A percentile compares a stretch with the other conserved stretches of the same genome.
Conservation (phyloP, 35 echinoderm and acorn worm species). For the Diadema setosum region DNA sequence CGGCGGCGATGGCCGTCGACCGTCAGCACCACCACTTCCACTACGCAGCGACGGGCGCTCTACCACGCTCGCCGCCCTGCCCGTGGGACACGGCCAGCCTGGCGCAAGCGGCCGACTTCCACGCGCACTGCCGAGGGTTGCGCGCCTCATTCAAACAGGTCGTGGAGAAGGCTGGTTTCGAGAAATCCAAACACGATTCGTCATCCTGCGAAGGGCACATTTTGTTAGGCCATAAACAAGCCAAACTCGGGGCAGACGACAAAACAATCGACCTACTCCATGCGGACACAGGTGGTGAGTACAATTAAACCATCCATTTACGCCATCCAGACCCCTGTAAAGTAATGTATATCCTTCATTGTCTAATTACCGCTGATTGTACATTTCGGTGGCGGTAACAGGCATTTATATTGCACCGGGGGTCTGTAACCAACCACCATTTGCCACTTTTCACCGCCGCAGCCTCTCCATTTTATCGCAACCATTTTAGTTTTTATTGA, state of each 20-base stretch:
- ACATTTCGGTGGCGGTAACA: background rate
- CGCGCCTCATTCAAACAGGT: background rate
- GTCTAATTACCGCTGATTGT: constrained; percentile 4
- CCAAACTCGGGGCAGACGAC: background rate
- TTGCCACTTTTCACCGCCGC: background rate
- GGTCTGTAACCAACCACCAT: background rate
- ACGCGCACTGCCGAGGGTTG: background rate
- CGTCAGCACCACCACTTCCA: background rate
- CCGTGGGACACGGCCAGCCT: background rate
- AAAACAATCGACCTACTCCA: constrained; percentile 4
- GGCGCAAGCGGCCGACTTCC: background rate
- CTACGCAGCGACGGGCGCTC: background rate
- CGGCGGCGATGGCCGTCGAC: background rate
- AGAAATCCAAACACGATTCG: background rate
- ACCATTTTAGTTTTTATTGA: constrained; percentile 1
- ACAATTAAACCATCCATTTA: background rate
- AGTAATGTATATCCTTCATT: background rate
- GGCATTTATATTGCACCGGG: background rate
- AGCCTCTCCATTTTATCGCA: background rate
- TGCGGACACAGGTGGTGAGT: background rate
- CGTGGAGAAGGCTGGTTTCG: background rate
- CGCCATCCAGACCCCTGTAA: background rate
- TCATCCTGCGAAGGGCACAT: background rate
- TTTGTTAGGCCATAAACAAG: constrained; percentile 4
- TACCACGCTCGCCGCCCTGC: background rate